Evolutionary conservation across 2,888 invertebrate species (phyloP), one percentile per base, ranked within the genome.

Genomic region (Synanthedon tipuliformis): DNA sequence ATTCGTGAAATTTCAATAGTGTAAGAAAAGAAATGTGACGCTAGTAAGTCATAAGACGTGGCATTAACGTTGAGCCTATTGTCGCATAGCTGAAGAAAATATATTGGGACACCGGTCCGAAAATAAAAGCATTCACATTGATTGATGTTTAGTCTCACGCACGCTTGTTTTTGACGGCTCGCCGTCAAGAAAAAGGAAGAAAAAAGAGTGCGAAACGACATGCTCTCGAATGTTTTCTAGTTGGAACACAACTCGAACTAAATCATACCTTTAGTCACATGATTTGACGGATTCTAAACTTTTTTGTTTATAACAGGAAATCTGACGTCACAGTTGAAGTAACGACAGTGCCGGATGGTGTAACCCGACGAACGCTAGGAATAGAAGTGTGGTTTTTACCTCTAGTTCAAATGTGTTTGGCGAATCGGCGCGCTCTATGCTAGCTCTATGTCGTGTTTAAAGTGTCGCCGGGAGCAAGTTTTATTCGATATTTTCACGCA

Each of bases 401-500:
- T 41, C 41, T 10, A 18, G 67, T 64, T 61, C 50, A 57, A 57
- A 63, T 57, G 64, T 66, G 34, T 34, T 23, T 63, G 59, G 63
- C 59, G 64, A 65, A 64, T 66, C 63, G 64, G 60, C 63, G 65
- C 59, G 62, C 66, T 65, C 63, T 68, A 63, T 60, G 60, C 63
- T 65, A 58, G 62, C 66, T 65, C 63, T 68, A 63, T 60, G 67
- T 68, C 64, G 68, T 70, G 69, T 69, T 75, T 71, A 75, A 75
- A 75, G 65, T 73, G 69, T 75, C 65, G 71, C 70, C 66, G 62
- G 68, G 69, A 68, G 76, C 73, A 71, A 71, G 69, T 78, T 78
- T 76, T 77, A 78, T 81, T 78, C 67, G 76, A 80, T 82, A 81
- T 84, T 83, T 84, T 80, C 73, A 77, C 73, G 75, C 71, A 71